Percentiles rank a stretch among this genome's conserved stretches.
phyloP scores from a whole-genome alignment of 2,113 vertebrate genomes.

The Aythya baeri region DNA sequence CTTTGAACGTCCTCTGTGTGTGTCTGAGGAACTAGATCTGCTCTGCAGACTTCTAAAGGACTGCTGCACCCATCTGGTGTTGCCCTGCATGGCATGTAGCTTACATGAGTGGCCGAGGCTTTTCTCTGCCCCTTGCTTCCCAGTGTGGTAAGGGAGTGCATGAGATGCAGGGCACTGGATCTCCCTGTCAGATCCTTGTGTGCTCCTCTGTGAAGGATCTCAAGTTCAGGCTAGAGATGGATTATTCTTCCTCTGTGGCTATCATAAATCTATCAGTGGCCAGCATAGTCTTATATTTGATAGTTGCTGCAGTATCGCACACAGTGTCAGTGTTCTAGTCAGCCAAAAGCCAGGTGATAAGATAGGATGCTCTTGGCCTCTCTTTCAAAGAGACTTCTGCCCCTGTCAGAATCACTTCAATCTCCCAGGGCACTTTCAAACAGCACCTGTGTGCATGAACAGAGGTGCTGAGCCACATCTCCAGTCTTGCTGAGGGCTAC shows the following conservation, averaged over 20 bases:
- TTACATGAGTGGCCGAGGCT: not conserved
- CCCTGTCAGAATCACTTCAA: not conserved
- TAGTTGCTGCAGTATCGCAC: not conserved
- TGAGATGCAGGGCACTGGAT: not conserved
- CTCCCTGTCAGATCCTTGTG: not conserved
- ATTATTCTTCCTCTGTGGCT: not conserved
- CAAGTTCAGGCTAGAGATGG: not conserved
- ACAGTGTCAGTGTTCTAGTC: not conserved
- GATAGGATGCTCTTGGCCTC: not conserved
- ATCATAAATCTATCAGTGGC: not conserved
- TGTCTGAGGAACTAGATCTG: not conserved
- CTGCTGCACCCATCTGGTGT: no score
- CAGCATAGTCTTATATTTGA: not conserved
- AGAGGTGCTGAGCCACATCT: not conserved
- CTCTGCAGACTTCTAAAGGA: not conserved
- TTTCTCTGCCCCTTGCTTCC: not conserved
- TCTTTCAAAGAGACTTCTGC: not conserved
- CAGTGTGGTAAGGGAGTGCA: not conserved
- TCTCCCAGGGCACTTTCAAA: not conserved
- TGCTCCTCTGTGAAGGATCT: not conserved
- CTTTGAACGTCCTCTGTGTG: not conserved
- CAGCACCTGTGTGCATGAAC: not conserved
- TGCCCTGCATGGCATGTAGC: not conserved
- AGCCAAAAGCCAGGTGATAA: not conserved
- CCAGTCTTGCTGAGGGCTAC: slow-evolving; percentile 29